Percentiles rank a stretch among this genome's conserved stretches.
Evolutionary conservation across 2,888 invertebrate species (phyloP).

Genomic region (Pherbina coryleti): DNA sequence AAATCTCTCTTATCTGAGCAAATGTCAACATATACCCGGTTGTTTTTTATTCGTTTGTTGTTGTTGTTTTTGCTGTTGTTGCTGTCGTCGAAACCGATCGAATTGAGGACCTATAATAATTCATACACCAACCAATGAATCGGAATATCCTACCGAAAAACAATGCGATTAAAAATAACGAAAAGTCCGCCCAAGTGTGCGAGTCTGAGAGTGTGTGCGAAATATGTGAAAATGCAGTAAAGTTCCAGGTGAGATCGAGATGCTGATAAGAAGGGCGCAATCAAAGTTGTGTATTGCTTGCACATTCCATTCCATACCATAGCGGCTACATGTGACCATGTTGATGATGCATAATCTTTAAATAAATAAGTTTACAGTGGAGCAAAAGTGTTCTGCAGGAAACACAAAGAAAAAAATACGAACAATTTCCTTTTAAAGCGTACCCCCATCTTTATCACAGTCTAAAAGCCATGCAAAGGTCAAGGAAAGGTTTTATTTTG

Average conservation of each 20-base stretch:
- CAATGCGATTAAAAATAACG: constrained; percentile 9
- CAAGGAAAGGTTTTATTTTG: background rate
- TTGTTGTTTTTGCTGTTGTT: background rate
- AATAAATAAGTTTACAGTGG: background rate
- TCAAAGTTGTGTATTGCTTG: background rate
- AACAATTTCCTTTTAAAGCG: no score
- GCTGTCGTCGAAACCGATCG: background rate
- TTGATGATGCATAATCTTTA: background rate
- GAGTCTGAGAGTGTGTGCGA: background rate
- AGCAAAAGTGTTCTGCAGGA: background rate
- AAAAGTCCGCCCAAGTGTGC: background rate
- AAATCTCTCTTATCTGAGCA: constrained; percentile 16
- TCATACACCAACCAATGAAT: background rate
- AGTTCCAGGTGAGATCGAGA: constrained; percentile 27
- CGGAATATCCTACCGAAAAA: constrained; percentile 2
- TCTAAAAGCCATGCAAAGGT: no score
- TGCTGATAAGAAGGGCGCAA: constrained; percentile 27
- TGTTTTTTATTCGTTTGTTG: constrained; percentile 1
- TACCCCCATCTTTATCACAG: no score
- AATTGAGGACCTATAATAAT: background rate
- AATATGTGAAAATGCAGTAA: background rate
- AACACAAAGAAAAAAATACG: no score
- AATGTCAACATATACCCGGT: constrained; percentile 14
- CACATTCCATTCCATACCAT: constrained; percentile 13
- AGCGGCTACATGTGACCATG: constrained; percentile 4